phyloP scores from a whole-genome alignment of 2,113 vertebrate species.

The Sander lucioperca region DNA sequence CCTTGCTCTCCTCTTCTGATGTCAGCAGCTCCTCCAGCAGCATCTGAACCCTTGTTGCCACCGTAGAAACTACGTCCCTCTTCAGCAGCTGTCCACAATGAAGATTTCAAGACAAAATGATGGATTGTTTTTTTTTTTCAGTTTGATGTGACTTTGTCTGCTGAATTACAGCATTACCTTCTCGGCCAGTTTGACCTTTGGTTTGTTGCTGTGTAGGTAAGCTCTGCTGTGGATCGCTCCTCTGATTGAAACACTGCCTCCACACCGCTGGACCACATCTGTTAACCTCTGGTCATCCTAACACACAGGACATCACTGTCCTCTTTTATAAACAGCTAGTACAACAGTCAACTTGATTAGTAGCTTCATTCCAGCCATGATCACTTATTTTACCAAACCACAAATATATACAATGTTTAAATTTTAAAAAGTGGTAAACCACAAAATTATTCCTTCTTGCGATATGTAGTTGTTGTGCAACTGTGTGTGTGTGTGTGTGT shows the following conservation, averaged over 20 bases:
- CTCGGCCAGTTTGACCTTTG: conserved; percentile 89
- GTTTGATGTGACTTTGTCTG: background rate
- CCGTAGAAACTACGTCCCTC: conserved; percentile 92
- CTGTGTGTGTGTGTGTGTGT: background rate
- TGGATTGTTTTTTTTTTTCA: background rate
- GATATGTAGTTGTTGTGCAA: background rate
- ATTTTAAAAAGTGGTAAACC: background rate
- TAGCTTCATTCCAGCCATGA: accelerated
- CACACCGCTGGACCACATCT: conserved; percentile 86
- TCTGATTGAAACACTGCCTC: conserved; percentile 86
- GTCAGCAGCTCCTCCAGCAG: conserved; percentile 91
- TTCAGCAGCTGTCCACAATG: conserved; percentile 87
- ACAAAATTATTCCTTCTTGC: background rate
- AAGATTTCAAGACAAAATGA: background rate
- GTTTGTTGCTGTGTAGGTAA: conserved; percentile 91
- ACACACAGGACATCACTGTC: conserved; percentile 21
- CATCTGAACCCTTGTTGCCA: conserved; percentile 91
- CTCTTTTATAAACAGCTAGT: background rate
- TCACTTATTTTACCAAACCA: background rate
- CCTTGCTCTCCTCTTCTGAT: conserved; percentile 74
- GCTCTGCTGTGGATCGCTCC: conserved; percentile 91
- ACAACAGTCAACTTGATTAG: background rate
- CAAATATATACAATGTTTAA: background rate
- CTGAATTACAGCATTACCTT: conserved; percentile 81
- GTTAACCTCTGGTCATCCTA: conserved; percentile 74